Evolutionary conservation across 2,113 vertebrate genomes (phyloP).

Genomic region (Ceratotherium simum): DNA sequence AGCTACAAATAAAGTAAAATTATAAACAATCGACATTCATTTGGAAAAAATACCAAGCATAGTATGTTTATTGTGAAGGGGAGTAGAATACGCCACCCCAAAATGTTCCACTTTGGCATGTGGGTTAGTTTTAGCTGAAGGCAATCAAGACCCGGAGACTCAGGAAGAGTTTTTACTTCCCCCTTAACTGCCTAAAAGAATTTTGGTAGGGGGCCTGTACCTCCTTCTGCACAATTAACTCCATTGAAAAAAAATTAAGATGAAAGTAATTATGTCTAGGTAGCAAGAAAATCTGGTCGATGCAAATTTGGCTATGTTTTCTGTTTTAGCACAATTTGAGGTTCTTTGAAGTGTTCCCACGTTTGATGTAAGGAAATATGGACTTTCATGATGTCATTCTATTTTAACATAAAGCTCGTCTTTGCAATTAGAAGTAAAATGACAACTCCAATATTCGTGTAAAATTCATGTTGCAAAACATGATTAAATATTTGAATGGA

Average conservation of each 20-base stretch:
- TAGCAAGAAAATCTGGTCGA: background rate
- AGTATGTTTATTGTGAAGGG: background rate
- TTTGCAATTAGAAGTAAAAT: background rate
- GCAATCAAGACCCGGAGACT: background rate
- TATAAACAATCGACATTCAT: background rate
- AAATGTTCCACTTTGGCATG: background rate
- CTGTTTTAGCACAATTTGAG: background rate
- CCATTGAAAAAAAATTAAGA: background rate
- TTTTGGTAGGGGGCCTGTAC: background rate
- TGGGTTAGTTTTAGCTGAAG: background rate
- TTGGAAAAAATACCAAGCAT: background rate
- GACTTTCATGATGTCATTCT: background rate
- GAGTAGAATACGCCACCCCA: background rate
- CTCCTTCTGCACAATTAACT: background rate
- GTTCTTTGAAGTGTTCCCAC: background rate
- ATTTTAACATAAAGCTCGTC: background rate
- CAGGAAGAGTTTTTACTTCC: background rate
- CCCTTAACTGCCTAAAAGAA: background rate
- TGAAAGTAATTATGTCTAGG: background rate
- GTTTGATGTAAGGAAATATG: background rate
- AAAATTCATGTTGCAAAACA: background rate
- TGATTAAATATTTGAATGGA: background rate
- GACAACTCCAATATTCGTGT: rapidly evolving
- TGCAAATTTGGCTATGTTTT: background rate
- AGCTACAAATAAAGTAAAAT: background rate